A percentile compares a stretch with the other conserved stretches of the same genome.
These are phyloP conservation scores for Spheniscus humboldti DNA, from an alignment of 2,797 vertebrate species.

Conservation along the genomic window DNA sequence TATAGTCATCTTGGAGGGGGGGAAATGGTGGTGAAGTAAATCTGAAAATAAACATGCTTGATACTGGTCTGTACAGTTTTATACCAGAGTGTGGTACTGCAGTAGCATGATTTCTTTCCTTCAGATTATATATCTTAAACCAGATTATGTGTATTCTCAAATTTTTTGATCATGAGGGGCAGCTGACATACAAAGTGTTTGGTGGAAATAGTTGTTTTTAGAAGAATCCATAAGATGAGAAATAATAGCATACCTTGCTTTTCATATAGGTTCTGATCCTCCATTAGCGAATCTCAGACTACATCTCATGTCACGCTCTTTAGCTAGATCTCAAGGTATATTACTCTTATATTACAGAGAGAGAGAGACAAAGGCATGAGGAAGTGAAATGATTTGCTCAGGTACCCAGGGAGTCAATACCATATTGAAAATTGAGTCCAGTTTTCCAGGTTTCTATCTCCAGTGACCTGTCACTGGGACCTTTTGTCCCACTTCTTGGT, in stretches of 20 bases:
- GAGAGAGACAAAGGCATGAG: background rate
- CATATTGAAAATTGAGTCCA: background rate
- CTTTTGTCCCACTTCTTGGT: background rate
- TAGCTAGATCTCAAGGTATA: background rate
- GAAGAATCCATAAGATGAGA: background rate
- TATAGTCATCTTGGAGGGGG: background rate
- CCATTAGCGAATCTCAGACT: background rate
- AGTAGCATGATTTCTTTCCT: background rate
- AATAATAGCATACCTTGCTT: background rate
- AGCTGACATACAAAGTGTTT: background rate
- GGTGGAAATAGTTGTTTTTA: background rate
- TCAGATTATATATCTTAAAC: background rate
- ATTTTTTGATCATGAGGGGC: background rate
- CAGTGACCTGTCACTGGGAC: background rate
- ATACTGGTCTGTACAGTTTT: background rate
- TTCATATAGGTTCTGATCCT: background rate
- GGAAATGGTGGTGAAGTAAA: background rate
- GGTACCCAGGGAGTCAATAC: background rate
- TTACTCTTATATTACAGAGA: background rate
- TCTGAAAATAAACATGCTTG: background rate
- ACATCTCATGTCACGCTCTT: background rate
- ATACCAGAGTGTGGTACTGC: background rate
- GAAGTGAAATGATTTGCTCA: background rate
- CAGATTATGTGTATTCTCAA: background rate
- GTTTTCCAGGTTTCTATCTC: background rate